Percentiles rank a stretch among this genome's conserved stretches.
Evolutionary conservation across 2,888 invertebrate genomes (phyloP).

Genomic region (Dryadula phaetusa): DNA sequence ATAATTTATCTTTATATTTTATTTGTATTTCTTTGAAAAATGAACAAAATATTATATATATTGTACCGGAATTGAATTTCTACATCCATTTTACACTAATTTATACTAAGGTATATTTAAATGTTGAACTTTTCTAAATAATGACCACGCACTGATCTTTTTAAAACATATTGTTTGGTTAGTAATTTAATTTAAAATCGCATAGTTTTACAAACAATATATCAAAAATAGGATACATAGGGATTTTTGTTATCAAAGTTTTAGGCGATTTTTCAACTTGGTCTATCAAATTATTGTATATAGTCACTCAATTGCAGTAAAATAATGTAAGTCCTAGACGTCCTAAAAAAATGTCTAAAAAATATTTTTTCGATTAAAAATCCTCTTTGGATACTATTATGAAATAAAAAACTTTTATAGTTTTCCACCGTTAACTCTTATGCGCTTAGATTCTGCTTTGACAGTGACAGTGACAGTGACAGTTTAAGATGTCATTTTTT

Average conservation of each 20-base stretch:
- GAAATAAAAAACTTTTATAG: neutral
- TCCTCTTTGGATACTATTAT: neutral
- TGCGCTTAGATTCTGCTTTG: neutral
- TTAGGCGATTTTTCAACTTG: no score
- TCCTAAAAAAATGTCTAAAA: no score
- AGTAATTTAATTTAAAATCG: no score
- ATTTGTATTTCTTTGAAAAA: neutral
- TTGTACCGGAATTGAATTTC: slow-evolving; percentile 32
- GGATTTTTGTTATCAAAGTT: no score
- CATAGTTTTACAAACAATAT: no score
- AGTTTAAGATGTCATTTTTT: neutral
- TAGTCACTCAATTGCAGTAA: no score
- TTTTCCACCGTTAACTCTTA: neutral
- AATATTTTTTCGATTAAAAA: neutral
- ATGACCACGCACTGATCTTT: slow-evolving; percentile 13
- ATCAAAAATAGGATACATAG: no score
- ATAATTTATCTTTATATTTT: neutral
- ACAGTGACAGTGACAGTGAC: neutral
- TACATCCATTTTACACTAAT: neutral
- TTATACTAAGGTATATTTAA: neutral
- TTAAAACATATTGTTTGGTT: neutral
- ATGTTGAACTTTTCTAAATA: neutral
- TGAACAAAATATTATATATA: neutral
- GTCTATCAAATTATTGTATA: no score
- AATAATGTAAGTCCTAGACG: no score